Conservation (phyloP, 2,113 vertebrate genomes). For the Etheostoma cragini region DNA sequence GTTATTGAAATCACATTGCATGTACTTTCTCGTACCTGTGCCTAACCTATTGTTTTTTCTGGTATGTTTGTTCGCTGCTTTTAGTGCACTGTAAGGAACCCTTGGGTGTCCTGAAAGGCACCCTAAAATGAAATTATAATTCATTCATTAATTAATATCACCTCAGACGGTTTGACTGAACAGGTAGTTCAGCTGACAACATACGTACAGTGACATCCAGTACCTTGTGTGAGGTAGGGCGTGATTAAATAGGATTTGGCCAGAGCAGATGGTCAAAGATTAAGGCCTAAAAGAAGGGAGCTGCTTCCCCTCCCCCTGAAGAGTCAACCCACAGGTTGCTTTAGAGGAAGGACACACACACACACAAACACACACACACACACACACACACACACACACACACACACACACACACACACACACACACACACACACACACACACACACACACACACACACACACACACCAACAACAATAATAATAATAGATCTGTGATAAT, state of each 20-base stretch:
- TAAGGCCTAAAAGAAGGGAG: slow-evolving; percentile 32
- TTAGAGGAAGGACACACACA: background rate
- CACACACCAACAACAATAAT: too few relatives aligned
- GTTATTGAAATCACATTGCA: too few relatives aligned
- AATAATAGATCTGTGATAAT: slow-evolving; percentile 18
- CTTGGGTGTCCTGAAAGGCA: too few relatives aligned
- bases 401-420: background rate
- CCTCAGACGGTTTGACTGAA: background rate
- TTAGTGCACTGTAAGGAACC: too few relatives aligned
- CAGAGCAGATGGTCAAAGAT: slow-evolving; percentile 54
- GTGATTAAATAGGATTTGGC: slow-evolving; percentile 30
- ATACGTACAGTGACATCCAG: background rate
- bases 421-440: background rate
- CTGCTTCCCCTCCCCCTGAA: slow-evolving; percentile 5
- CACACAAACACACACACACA: background rate
- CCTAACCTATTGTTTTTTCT: too few relatives aligned
- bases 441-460: background rate
- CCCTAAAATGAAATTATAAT: too few relatives aligned
- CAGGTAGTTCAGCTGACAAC: background rate
- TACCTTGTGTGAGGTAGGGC: background rate
- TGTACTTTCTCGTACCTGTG: too few relatives aligned
- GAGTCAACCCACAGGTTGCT: slow-evolving; percentile 23
- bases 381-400: background rate
- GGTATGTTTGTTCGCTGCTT: too few relatives aligned
- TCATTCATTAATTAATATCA: too few relatives aligned